Base-by-base conservation (phyloP, 2,888 invertebrate species). In the Chorisops tibialis region DNA sequence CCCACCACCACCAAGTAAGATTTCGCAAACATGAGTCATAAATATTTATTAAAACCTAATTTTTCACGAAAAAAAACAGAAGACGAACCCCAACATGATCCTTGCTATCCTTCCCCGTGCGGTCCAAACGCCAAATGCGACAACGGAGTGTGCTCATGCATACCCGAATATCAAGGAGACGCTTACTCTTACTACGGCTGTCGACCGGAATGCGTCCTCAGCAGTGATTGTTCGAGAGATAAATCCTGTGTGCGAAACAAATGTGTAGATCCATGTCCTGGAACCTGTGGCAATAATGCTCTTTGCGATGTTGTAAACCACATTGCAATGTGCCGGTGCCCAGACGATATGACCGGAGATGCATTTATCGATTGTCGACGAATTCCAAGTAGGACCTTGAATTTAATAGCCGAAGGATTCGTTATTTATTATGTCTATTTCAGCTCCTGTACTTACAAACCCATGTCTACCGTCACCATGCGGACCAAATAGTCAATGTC, bases 251-350 rank as follows among this genome's bases (percentile, higher is more conserved):
- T 88, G 37, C 83, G 86, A 64, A 87, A 87, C 63, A 91, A 91
- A 78, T 94, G 94, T 72, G 78, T 83, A n/a, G 86, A 93, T 77
- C 93, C 93, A 4, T 93, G 93, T 70, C 84, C 85, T n/a, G 88
- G 88, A 66, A 87, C 87, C 69, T 93, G 93, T 72, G 93, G 90
- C 9, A 78, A 82, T 56, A 87, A 86, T 72, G 88, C 92, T 1
- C 81, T 86, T 61, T 93, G 93, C 72, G 86, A 87, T 70, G 88
- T 89, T 14, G 84, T 88, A 59, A 91, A 91, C 71, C 92, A 85
- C 66, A 79, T 83, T 48, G 82, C 84, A 24, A 79, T 83, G 71
- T 85, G 85, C 68, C 82, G 82, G 60, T 88, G 88, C 69, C 82
- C 85, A 7, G 81, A 83, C 18, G 84, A 85, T 64, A 87, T 83